These are phyloP conservation scores for Hypercompe scribonia DNA, from an alignment of 2,888 invertebrate genomes.

Conservation along the genomic window DNA sequence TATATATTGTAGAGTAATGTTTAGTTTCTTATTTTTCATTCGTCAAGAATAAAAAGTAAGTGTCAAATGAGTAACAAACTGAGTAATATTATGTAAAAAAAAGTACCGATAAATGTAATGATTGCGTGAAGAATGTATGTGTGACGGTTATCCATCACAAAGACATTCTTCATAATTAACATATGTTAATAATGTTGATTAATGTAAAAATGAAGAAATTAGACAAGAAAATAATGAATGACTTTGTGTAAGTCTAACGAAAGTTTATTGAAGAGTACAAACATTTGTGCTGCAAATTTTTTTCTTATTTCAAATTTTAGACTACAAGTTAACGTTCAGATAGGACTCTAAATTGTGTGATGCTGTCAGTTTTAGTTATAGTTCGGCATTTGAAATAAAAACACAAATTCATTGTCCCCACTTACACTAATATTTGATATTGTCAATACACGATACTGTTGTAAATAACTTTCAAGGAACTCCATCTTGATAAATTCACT, in stretches of 20 bases:
- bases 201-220: neutral
- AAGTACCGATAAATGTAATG: too few relatives aligned
- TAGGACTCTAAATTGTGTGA: neutral
- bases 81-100: too few relatives aligned
- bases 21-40: neutral
- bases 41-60: neutral
- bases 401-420: slow-evolving; percentile 36
- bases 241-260: neutral
- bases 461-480: slow-evolving; percentile 24
- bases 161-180: too few relatives aligned
- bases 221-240: neutral
- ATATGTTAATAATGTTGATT: too few relatives aligned
- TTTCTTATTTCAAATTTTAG: neutral
- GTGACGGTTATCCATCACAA: too few relatives aligned
- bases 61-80: neutral
- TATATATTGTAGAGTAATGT: neutral
- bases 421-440: slow-evolving; percentile 3
- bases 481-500: slow-evolving; percentile 37
- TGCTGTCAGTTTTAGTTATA: slow-evolving; percentile 16
- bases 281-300: neutral
- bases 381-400: slow-evolving; percentile 37
- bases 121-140: too few relatives aligned
- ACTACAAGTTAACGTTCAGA: neutral
- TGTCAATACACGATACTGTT: slow-evolving; percentile 31
- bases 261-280: neutral